Evolutionary conservation across 2,888 invertebrate genomes (phyloP).

Genomic region (Callosobruchus maculatus): DNA sequence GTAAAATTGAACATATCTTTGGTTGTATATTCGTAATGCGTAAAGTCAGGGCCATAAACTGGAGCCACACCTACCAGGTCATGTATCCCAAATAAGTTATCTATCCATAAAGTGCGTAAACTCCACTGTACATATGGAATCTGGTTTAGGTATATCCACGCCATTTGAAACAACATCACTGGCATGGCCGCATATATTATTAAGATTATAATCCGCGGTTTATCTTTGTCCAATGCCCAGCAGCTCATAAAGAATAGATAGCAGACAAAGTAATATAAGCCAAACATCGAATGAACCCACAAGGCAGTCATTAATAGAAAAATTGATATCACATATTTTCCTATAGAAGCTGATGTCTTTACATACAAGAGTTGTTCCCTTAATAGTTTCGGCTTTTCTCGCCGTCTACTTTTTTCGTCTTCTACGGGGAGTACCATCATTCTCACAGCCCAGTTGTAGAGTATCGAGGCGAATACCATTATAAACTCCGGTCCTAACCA

Average conservation of each 20-base stretch:
- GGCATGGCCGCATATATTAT: not conserved
- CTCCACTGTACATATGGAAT: not conserved
- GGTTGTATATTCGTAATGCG: not conserved
- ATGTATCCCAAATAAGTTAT: not conserved
- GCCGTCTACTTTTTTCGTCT: too few relatives aligned
- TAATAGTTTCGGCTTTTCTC: too few relatives aligned
- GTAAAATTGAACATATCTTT: not conserved
- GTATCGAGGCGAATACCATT: too few relatives aligned
- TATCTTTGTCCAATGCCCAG: not conserved
- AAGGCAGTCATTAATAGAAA: too few relatives aligned
- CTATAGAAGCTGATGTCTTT: too few relatives aligned
- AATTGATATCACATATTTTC: too few relatives aligned
- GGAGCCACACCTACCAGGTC: not conserved
- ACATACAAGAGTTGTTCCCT: too few relatives aligned
- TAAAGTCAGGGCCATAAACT: not conserved
- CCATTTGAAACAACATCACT: not conserved
- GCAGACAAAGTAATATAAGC: too few relatives aligned
- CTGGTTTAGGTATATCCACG: not conserved
- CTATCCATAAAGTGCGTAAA: not conserved
- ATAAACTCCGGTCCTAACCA: too few relatives aligned
- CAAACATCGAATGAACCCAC: too few relatives aligned
- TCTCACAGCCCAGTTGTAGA: too few relatives aligned
- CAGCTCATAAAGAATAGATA: not conserved
- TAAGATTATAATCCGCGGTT: not conserved
- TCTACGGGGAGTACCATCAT: too few relatives aligned